These are phyloP conservation scores for Eudyptes chrysolophus DNA, from an alignment of 2,113 vertebrate species.

Conservation along the genomic window DNA sequence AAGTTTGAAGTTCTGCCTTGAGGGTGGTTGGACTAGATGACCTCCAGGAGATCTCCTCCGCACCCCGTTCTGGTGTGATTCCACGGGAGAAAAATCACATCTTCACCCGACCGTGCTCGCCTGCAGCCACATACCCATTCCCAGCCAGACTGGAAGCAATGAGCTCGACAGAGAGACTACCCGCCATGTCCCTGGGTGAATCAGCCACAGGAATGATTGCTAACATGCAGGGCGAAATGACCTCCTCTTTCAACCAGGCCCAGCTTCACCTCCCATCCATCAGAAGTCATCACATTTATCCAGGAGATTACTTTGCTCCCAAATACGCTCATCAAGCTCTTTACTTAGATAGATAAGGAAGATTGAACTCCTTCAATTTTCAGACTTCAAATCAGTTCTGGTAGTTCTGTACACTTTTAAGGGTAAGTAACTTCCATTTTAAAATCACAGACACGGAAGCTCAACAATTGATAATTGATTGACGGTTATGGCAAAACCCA, in stretches of 20 bases:
- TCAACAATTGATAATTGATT: not conserved
- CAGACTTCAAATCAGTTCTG: not conserved
- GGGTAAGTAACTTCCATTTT: not conserved
- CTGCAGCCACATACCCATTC: not conserved
- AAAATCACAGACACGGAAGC: not conserved
- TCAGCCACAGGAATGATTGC: not conserved
- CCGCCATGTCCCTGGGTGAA: not conserved
- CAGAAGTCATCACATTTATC: not conserved
- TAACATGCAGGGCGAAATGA: not conserved
- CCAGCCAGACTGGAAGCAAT: not conserved
- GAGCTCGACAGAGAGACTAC: not conserved
- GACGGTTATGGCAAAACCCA: not conserved
- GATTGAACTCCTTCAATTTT: not conserved
- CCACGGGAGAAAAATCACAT: accelerated
- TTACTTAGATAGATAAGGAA: not conserved
- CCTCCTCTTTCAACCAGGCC: not conserved
- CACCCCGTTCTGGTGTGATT: not conserved
- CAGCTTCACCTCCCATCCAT: not conserved
- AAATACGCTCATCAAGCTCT: not conserved
- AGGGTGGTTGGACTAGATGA: not conserved
- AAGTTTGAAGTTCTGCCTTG: not conserved
- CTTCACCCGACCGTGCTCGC: accelerated
- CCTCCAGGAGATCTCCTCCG: not conserved
- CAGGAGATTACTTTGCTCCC: not conserved
- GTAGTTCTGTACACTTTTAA: not conserved